Evolutionary conservation across 2,888 invertebrate genomes (phyloP).

Genomic region (Escarpia spicata): DNA sequence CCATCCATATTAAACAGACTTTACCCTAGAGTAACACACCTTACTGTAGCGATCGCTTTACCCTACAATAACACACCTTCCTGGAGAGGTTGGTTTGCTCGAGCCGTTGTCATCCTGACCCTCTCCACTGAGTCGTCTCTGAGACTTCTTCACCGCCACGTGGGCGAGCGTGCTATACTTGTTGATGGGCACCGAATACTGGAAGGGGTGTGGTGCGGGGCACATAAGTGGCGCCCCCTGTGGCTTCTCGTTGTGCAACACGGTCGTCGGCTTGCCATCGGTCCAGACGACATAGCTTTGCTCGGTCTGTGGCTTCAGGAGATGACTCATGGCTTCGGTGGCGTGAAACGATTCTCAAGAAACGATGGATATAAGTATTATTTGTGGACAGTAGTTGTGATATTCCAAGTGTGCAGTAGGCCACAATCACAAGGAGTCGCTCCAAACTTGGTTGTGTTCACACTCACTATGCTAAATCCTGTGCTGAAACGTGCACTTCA

Average conservation of each 20-base stretch:
- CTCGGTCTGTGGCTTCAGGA: background rate
- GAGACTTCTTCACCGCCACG: constrained; percentile 21
- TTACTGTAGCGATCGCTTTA: background rate
- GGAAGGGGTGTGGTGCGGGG: constrained; percentile 20
- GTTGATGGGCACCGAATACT: constrained; percentile 30
- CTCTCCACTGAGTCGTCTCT: background rate
- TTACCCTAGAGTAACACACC: too few species aligned
- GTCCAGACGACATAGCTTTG: constrained; percentile 24
- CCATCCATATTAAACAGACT: too few species aligned
- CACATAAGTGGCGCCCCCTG: background rate
- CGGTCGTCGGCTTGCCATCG: constrained; percentile 23
- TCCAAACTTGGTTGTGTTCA: background rate
- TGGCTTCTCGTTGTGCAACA: background rate
- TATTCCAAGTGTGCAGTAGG: background rate
- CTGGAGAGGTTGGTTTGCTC: background rate
- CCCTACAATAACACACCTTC: background rate
- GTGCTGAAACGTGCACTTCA: background rate
- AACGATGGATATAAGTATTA: background rate
- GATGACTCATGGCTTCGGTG: background rate
- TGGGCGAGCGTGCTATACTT: constrained; percentile 30
- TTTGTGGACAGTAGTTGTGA: too few species aligned
- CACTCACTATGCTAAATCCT: background rate
- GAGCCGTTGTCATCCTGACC: background rate
- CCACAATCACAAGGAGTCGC: background rate
- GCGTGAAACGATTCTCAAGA: background rate